phyloP scores from a whole-genome alignment of 2,113 vertebrate species.

The Callipepla californica region DNA sequence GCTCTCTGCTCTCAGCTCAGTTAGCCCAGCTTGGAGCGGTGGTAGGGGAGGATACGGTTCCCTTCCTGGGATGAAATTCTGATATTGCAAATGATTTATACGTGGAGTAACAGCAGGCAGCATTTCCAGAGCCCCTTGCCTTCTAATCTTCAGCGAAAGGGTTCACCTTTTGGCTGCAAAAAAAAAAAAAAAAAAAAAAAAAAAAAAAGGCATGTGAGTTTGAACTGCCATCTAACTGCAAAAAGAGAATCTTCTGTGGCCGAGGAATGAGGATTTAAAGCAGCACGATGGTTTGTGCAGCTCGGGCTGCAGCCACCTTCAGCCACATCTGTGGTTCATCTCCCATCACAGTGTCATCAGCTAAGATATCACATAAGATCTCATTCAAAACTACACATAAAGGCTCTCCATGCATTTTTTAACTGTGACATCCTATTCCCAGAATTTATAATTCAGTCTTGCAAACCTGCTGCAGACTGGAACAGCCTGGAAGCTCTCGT shows the following conservation, averaged over 20 bases:
- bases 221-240: background rate
- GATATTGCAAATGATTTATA: background rate
- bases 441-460: background rate
- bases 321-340: background rate
- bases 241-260: background rate
- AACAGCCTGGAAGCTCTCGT: constrained; percentile 5
- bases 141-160: background rate
- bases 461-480: background rate
- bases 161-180: constrained; percentile 6
- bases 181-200: background rate
- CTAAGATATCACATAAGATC: background rate
- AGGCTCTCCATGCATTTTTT: background rate
- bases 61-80: constrained; percentile 16
- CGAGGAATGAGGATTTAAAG: background rate
- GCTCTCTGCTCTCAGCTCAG: background rate
- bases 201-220: background rate
- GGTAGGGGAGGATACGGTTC: background rate
- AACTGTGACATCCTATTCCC: background rate
- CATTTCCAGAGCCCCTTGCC: background rate
- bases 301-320: background rate
- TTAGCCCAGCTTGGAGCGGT: background rate
- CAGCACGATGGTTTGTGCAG: background rate
- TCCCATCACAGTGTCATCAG: background rate
- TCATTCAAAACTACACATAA: background rate
- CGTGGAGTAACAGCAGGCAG: background rate